Percentiles rank a stretch among this genome's conserved stretches.
Conservation (phyloP, 2,888 invertebrate species). For the Seira musarum region DNA sequence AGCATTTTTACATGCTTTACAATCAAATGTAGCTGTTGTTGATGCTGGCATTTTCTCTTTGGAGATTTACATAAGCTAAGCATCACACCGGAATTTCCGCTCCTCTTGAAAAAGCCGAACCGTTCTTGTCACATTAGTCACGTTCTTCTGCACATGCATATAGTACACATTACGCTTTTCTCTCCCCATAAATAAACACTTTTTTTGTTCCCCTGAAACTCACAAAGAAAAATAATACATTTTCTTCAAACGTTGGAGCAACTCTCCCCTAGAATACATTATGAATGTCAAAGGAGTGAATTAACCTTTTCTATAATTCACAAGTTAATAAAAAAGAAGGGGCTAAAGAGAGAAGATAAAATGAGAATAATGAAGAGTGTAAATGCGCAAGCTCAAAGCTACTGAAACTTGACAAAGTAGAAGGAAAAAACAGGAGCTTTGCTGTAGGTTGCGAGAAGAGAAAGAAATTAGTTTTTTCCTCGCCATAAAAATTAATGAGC, state of each 20-base stretch:
- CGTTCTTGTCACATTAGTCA: conserved; percentile 47
- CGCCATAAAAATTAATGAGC: conserved; percentile 55
- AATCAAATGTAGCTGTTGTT: too few relatives aligned
- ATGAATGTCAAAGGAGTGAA: conserved; percentile 47
- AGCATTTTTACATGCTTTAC: too few relatives aligned
- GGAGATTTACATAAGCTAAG: not conserved
- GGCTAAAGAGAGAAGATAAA: conserved; percentile 4
- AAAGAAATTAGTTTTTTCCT: conserved; percentile 43
- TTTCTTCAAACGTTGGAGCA: too few relatives aligned
- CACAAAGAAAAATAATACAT: not conserved
- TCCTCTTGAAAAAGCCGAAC: not conserved
- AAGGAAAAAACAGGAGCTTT: not conserved
- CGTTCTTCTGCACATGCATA: conserved; percentile 29
- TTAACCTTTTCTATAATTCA: conserved; percentile 57
- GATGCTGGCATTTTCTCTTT: not conserved
- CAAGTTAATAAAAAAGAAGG: conserved; percentile 35
- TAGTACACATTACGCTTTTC: not conserved
- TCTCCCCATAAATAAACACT: not conserved
- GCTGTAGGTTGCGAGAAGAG: not conserved
- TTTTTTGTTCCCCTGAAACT: not conserved
- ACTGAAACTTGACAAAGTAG: not conserved
- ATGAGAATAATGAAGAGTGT: not conserved
- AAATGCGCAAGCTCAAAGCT: not conserved
- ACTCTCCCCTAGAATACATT: too few relatives aligned
- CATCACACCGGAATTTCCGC: not conserved